Evolutionary conservation across 92 coral and sea anemone species (phyloP), one percentile per base, ranked within the genome.

Genomic region (Ricordea florida): DNA sequence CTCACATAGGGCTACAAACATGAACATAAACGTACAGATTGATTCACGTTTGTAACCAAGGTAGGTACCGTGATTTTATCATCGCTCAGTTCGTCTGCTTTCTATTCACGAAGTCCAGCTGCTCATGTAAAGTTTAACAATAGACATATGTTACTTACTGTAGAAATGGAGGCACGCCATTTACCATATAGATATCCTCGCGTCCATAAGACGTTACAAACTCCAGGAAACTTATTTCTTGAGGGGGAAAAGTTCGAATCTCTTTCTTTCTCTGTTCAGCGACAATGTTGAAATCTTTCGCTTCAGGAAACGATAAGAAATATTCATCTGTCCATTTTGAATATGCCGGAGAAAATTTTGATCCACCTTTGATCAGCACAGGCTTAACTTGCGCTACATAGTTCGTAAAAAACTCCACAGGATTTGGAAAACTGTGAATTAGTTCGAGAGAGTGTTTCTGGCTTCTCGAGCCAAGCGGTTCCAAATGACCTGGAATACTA

Each of bases 261-360:
- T 96, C 99, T 50, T 96, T 96, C 74, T 96, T 96, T 22, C 99
- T 83, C 47, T 90, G 89, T 69, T 96, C 99, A 8, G 93, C 97
- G 16, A 74, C 48, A 34, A 96, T 57, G 1, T 66, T 48, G 1
- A 82, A 48, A 36, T 76, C 62, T 0, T 81, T 89, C 5, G 99
- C 79, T 62, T 90, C 96, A 6, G 90, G 79, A 10, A 79, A 8
- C 3, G 96, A 78, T 47, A 65, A 65, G 79, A 96, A 92, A 47
- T 96, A 96, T 3, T 88, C 97, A 53, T 96, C 99, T 0, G 85
- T 85, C 99, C 99, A 96, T 3, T 56, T 83, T 2, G 49, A 18
- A 42, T 85, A 92, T 0, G 89, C 99, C 16, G 92, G 92, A 1
- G 99, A 96, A 20, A 88, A 76, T 57, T 86, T 96, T 18, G 99